These are phyloP conservation scores for Muraenolepis orangiensis DNA, from an alignment of 2,797 vertebrate species.

Conservation along the genomic window DNA sequence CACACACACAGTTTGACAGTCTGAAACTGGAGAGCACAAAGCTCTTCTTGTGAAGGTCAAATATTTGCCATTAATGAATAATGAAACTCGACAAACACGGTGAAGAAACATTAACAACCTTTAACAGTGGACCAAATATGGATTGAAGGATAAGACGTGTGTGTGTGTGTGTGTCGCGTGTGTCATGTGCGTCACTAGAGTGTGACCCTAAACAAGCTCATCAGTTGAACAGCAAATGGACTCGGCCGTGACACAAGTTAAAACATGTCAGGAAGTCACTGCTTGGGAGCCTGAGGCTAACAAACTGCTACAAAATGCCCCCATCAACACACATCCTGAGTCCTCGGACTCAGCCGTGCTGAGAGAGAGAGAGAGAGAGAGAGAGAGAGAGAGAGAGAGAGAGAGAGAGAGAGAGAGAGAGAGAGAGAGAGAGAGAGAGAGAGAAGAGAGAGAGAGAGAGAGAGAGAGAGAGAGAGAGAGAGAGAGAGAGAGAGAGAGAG, in stretches of 20 bases:
- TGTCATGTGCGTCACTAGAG: neutral
- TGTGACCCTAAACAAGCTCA: neutral
- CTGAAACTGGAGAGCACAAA: constrained; percentile 24
- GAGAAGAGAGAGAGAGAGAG: too few relatives aligned
- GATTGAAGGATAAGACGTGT: constrained; percentile 28
- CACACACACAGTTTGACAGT: constrained; percentile 16
- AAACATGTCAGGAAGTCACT: neutral
- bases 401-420: too few relatives aligned
- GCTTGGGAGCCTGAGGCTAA: too few relatives aligned
- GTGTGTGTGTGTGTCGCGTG: constrained; percentile 1
- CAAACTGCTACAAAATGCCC: neutral
- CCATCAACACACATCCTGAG: too few relatives aligned
- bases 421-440: too few relatives aligned
- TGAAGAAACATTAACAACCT: constrained; percentile 40
- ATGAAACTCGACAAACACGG: constrained; percentile 32
- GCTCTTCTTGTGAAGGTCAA: constrained; percentile 39
- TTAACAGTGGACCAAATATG: constrained; percentile 27
- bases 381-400: too few relatives aligned
- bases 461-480: too few relatives aligned
- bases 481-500: too few relatives aligned
- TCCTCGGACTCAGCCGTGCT: too few relatives aligned
- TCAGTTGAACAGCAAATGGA: neutral
- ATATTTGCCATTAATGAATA: constrained; percentile 50
- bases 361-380: too few relatives aligned
- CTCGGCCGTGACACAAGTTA: neutral